These are phyloP conservation scores for Chionoecetes opilio DNA, from an alignment of 1,140 invertebrate genomes.

Conservation along the genomic window DNA sequence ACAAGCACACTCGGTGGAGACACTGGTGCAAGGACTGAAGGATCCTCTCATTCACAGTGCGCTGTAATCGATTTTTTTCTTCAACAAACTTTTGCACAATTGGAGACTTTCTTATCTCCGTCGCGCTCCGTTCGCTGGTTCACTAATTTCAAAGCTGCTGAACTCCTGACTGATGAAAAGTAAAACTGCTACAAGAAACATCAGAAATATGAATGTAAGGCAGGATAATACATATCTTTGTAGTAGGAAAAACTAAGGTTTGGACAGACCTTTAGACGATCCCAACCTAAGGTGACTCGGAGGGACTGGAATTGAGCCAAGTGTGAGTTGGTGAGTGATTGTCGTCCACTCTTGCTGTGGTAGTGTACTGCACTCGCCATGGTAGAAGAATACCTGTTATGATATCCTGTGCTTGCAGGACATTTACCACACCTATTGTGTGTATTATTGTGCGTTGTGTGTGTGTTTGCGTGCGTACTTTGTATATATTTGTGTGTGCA, in stretches of 20 bases:
- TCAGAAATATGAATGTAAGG: not conserved
- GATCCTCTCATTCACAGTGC: not conserved
- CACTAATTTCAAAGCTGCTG: too few relatives aligned
- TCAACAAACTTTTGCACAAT: not conserved
- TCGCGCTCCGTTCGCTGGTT: not conserved
- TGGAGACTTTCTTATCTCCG: not conserved
- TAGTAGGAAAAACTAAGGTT: not conserved
- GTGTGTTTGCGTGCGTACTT: constrained; percentile 9
- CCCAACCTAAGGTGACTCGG: not conserved
- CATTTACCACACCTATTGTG: not conserved
- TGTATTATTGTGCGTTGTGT: not conserved
- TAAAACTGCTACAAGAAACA: not conserved
- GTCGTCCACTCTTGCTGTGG: too few relatives aligned
- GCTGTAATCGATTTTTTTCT: not conserved
- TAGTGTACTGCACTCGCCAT: too few relatives aligned
- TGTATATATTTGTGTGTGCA: too few relatives aligned
- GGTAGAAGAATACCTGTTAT: too few relatives aligned
- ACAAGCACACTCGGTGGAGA: not conserved
- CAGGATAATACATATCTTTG: not conserved
- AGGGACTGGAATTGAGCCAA: too few relatives aligned
- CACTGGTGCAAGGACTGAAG: not conserved
- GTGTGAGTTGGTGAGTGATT: too few relatives aligned
- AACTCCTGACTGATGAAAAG: not conserved
- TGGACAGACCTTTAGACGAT: not conserved
- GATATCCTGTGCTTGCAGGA: not conserved